These are phyloP conservation scores for Nycteola revayana DNA, from an alignment of 2,888 invertebrate species.

Conservation along the genomic window DNA sequence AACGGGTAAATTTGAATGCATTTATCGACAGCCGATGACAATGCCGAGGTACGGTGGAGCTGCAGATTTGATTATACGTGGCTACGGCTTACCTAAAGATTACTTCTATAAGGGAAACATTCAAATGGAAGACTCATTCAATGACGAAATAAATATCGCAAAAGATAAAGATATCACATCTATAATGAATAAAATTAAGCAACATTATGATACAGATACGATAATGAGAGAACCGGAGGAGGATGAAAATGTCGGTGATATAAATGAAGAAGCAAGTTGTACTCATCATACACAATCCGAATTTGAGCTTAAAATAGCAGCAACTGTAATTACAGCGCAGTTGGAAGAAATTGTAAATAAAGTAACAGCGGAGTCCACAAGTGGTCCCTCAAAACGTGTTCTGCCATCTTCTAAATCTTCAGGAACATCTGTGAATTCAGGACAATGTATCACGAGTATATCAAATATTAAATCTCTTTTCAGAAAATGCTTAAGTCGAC, in stretches of 20 bases:
- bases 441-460: constrained; percentile 31
- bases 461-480: constrained; percentile 34
- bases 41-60: constrained; percentile 46
- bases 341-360: constrained; percentile 44
- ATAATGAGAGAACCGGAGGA: constrained; percentile 47
- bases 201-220: constrained; percentile 39
- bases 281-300: constrained; percentile 37
- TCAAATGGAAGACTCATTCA: constrained; percentile 39
- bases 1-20: constrained; percentile 83
- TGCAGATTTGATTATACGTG: constrained; percentile 51
- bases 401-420: neutral
- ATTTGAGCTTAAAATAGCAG: constrained; percentile 36
- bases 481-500: constrained; percentile 26
- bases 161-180: constrained; percentile 44
- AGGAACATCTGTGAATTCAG: constrained; percentile 4
- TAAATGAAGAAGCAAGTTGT: constrained; percentile 25
- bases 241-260: constrained; percentile 17
- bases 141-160: constrained; percentile 38
- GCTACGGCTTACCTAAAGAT: constrained; percentile 47
- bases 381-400: constrained; percentile 6
- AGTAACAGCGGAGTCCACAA: constrained; percentile 29
- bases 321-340: constrained; percentile 40
- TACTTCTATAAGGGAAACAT: constrained; percentile 64
- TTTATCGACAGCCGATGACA: constrained; percentile 67
- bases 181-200: constrained; percentile 46